Evolutionary conservation across 1,140 invertebrate species (phyloP).

Genomic region (Drosophila prosaltans): DNA sequence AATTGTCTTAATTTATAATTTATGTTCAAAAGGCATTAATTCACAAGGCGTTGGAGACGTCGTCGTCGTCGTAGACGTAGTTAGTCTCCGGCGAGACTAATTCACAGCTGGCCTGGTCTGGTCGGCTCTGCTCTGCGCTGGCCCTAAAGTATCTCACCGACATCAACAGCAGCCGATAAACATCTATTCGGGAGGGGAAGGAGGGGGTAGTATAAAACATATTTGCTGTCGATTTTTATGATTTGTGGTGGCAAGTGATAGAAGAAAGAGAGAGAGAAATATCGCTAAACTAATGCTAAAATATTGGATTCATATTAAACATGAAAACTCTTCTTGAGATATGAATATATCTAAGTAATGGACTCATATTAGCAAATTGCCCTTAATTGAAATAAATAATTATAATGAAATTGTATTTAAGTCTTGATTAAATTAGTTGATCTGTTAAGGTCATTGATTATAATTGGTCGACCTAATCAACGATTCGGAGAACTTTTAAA

Average conservation of each 20-base stretch:
- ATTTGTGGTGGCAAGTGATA: slow-evolving; percentile 7
- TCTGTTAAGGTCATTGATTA: no score
- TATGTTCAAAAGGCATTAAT: slow-evolving; percentile 73
- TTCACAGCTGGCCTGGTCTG: slow-evolving; percentile 56
- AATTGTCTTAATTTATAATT: slow-evolving; percentile 78
- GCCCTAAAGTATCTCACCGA: slow-evolving; percentile 55
- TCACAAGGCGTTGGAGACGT: slow-evolving; percentile 54
- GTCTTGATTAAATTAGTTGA: neutral
- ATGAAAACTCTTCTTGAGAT: neutral
- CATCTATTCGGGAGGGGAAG: slow-evolving; percentile 10
- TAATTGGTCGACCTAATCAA: no score
- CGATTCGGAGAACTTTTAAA: no score
- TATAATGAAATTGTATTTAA: neutral
- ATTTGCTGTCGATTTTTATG: slow-evolving; percentile 12
- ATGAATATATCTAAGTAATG: neutral
- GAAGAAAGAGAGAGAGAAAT: neutral
- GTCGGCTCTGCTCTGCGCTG: neutral
- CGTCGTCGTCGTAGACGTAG: slow-evolving; percentile 25
- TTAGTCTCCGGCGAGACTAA: slow-evolving; percentile 47
- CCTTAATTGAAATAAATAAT: slow-evolving; percentile 1
- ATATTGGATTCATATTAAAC: neutral
- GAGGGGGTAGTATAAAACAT: slow-evolving; percentile 9
- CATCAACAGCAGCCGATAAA: slow-evolving; percentile 31
- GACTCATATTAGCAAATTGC: neutral
- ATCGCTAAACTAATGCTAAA: neutral